Conservation (phyloP, 2,113 vertebrate species). For the Colossoma macropomum region DNA sequence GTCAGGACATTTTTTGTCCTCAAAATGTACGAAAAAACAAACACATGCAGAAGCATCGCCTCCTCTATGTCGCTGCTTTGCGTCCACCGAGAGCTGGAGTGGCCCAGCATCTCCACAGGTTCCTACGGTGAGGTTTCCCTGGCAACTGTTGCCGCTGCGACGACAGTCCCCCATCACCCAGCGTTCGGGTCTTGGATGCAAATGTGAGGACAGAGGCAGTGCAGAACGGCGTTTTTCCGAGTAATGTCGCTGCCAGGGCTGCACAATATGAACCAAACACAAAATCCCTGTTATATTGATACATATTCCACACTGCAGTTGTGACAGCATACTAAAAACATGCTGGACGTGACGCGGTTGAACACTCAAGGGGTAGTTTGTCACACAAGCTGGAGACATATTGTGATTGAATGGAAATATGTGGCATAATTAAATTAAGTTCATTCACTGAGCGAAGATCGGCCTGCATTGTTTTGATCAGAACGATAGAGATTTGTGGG, state of each 20-base stretch:
- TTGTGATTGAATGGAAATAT: too few relatives aligned
- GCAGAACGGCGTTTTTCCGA: constrained; percentile 45
- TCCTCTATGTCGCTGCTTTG: constrained; percentile 33
- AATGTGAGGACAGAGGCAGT: constrained; percentile 59
- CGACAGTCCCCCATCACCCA: constrained; percentile 69
- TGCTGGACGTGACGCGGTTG: too few relatives aligned
- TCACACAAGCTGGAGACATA: too few relatives aligned
- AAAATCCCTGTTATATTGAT: neutral
- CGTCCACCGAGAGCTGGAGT: neutral
- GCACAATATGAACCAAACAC: neutral
- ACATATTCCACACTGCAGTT: too few relatives aligned
- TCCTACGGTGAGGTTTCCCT: constrained; percentile 76
- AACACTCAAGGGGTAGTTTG: too few relatives aligned
- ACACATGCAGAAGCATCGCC: constrained; percentile 39
- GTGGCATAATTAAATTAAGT: too few relatives aligned
- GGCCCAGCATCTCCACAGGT: constrained; percentile 59
- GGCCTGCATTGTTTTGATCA: too few relatives aligned
- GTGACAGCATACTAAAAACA: too few relatives aligned
- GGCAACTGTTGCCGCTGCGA: constrained; percentile 79
- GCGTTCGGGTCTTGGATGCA: constrained; percentile 71
- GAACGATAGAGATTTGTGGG: too few relatives aligned
- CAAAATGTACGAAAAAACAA: constrained; percentile 24
- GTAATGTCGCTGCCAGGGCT: neutral
- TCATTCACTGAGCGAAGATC: too few relatives aligned
- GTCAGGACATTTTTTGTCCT: neutral